Evolutionary conservation across 35 echinoderm and acorn worm species (phyloP).

Genomic region (Anneissia japonica): DNA sequence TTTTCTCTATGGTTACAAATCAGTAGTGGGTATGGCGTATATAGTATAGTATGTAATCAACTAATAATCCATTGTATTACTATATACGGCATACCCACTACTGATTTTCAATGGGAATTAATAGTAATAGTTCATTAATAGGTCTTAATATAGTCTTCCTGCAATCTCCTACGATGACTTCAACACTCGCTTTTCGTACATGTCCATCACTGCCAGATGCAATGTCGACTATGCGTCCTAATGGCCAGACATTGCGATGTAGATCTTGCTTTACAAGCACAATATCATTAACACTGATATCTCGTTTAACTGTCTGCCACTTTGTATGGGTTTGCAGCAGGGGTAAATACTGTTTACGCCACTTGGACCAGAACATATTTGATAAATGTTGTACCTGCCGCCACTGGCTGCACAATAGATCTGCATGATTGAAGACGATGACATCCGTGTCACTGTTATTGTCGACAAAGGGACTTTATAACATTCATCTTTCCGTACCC

Average conservation of each 20-base stretch:
- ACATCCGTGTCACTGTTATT: too few relatives aligned
- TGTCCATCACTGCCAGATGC: constrained; percentile 2
- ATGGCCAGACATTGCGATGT: constrained; percentile 6
- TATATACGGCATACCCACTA: too few relatives aligned
- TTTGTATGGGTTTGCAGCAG: not conserved
- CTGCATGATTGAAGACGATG: too few relatives aligned
- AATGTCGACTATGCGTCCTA: constrained; percentile 7
- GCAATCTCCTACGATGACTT: constrained; percentile 11
- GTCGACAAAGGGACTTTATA: too few relatives aligned
- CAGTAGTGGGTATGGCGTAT: too few relatives aligned
- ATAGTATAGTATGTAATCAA: too few relatives aligned
- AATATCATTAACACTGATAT: not conserved
- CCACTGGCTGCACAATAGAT: not conserved
- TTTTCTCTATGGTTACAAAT: too few relatives aligned
- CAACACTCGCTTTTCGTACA: constrained; percentile 23
- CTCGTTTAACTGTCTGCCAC: not conserved
- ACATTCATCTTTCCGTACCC: too few relatives aligned
- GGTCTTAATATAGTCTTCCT: constrained; percentile 42
- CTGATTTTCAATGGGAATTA: too few relatives aligned
- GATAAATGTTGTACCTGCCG: constrained; percentile 6
- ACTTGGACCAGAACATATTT: constrained; percentile 6
- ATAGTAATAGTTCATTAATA: constrained; percentile 26
- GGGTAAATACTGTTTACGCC: constrained; percentile 5
- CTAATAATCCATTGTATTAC: too few relatives aligned
- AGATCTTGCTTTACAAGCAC: not conserved